Conservation (phyloP, 2,797 vertebrate genomes). For the Oreochromis grahami region DNA sequence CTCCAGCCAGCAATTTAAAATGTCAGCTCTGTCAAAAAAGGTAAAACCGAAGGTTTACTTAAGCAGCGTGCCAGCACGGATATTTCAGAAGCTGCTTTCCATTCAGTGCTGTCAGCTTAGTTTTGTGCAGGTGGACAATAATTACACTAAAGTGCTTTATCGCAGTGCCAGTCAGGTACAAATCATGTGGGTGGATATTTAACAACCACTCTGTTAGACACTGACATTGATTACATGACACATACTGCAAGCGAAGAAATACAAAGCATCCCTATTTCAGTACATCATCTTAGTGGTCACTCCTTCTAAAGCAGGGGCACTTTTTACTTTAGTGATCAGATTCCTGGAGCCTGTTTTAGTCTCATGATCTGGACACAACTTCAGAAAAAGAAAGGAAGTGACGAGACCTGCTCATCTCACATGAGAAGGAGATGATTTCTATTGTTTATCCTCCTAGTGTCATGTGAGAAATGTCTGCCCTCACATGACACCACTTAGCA, state of each 20-base stretch:
- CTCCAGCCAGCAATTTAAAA: neutral
- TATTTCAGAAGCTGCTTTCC: neutral
- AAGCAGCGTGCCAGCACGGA: neutral
- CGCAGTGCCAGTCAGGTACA: neutral
- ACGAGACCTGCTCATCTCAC: neutral
- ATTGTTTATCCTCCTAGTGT: neutral
- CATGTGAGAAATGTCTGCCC: neutral
- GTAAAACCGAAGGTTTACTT: neutral
- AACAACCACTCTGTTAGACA: neutral
- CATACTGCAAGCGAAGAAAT: too few species aligned
- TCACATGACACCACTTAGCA: neutral
- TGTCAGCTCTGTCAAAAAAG: neutral
- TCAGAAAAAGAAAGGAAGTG: neutral
- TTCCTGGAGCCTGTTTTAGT: neutral
- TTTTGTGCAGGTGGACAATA: neutral
- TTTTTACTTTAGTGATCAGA: neutral
- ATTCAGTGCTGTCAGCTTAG: neutral
- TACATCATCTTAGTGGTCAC: neutral
- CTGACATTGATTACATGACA: neutral
- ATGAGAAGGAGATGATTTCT: neutral
- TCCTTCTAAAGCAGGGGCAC: neutral
- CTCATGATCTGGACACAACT: neutral
- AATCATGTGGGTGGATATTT: neutral
- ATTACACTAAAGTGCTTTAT: neutral
- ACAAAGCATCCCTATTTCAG: neutral